Evolutionary conservation across 2,797 vertebrate genomes (phyloP).

Genomic region (Esox lucius): DNA sequence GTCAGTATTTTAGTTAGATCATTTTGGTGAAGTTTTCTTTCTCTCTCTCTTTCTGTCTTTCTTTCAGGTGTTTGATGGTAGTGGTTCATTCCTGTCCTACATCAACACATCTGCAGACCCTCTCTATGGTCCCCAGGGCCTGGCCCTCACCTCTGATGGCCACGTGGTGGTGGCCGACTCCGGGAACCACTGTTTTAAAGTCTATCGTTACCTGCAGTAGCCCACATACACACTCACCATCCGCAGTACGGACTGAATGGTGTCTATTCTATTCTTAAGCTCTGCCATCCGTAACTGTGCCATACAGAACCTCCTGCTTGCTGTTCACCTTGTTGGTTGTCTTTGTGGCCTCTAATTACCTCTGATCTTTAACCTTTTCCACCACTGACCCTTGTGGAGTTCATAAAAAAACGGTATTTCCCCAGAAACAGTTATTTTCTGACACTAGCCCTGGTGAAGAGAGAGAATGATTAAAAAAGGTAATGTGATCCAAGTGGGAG

Average conservation of each 20-base stretch:
- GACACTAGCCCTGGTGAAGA: no score
- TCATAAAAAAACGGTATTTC: background rate
- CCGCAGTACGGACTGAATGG: conserved; percentile 7
- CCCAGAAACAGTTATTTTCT: background rate
- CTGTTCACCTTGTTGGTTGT: conserved; percentile 15
- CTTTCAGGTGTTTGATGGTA: conserved; percentile 93
- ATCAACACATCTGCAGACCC: conserved; percentile 98
- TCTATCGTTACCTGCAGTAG: conserved; percentile 97
- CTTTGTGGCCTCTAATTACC: conserved; percentile 16
- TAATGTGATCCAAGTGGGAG: conserved; percentile 29
- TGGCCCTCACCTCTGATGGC: conserved; percentile 94
- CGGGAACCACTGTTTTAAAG: conserved; percentile 98
- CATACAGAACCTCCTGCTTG: conserved; percentile 37
- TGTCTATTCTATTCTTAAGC: conserved; percentile 21
- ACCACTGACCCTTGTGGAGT: background rate
- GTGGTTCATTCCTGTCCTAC: conserved; percentile 96
- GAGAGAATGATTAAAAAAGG: background rate
- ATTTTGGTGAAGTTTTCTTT: background rate
- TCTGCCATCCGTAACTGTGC: conserved; percentile 38
- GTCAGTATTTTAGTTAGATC: no score
- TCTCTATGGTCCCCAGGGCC: conserved; percentile 94
- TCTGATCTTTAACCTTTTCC: conserved; percentile 11
- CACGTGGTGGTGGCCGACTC: conserved; percentile 98
- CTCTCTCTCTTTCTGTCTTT: background rate
- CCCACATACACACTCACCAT: conserved; percentile 12